Percentiles rank a stretch among this genome's conserved stretches.
Evolutionary conservation across 2,113 vertebrate species (phyloP).

Genomic region (Antechinus stuartii): DNA sequence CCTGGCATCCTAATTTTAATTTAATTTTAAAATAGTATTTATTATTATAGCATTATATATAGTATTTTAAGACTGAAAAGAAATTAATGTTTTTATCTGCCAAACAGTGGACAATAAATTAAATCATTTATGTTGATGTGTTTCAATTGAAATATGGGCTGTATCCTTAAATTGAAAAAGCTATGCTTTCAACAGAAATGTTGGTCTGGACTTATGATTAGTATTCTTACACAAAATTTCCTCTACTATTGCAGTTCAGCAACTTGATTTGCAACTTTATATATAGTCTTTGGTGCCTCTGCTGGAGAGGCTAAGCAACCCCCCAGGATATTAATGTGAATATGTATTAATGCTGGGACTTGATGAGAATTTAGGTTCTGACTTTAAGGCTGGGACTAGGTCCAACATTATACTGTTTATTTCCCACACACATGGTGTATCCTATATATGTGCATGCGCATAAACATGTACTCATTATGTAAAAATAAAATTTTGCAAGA

Average conservation of each 20-base stretch:
- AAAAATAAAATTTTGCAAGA: not conserved
- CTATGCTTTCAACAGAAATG: not conserved
- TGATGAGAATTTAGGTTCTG: not conserved
- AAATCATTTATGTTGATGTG: not conserved
- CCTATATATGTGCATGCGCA: not conserved
- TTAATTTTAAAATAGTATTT: too few species aligned
- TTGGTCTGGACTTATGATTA: not conserved
- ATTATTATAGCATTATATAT: too few species aligned
- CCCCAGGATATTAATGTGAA: not conserved
- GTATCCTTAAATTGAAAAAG: not conserved
- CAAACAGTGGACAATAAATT: not conserved
- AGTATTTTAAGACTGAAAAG: not conserved
- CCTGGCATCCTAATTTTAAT: not conserved
- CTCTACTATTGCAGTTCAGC: not conserved
- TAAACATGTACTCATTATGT: not conserved
- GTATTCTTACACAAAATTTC: not conserved
- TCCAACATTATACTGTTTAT: not conserved
- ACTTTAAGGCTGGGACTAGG: not conserved
- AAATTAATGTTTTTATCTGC: not conserved
- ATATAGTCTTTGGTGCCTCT: not conserved
- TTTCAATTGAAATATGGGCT: not conserved
- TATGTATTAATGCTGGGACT: not conserved
- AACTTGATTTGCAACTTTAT: not conserved
- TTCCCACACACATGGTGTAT: not conserved
- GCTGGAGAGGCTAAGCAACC: not conserved